Evolutionary conservation across 2,888 invertebrate species (phyloP).

Genomic region (Drosophila kokeensis): DNA sequence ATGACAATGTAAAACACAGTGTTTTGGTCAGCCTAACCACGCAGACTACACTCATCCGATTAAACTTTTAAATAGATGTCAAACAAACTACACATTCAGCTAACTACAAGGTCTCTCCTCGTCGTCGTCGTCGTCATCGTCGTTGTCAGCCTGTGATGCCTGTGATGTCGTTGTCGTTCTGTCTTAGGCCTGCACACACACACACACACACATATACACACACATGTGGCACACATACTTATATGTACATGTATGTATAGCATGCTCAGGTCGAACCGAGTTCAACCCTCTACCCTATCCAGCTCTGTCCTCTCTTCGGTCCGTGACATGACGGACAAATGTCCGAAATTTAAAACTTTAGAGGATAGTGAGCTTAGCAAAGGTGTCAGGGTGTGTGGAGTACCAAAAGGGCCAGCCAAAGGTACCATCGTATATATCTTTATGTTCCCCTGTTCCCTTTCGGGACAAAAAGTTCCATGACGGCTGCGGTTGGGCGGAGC

Average conservation of each 20-base stretch:
- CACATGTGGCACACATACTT: conserved; percentile 1
- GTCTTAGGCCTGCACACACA: conserved; percentile 70
- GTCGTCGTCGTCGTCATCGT: conserved; percentile 19
- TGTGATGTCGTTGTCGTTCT: conserved; percentile 41
- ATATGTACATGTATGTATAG: conserved; percentile 12
- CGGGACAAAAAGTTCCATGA: conserved; percentile 18
- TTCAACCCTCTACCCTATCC: conserved; percentile 58
- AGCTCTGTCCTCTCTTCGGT: conserved; percentile 33
- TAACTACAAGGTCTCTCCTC: conserved; percentile 70
- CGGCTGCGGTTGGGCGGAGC: conserved; percentile 54
- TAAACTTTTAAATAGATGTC: conserved; percentile 82
- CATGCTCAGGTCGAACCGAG: conserved; percentile 46
- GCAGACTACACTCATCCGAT: conserved; percentile 82
- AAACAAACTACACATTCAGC: conserved; percentile 80
- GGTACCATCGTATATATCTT: not conserved
- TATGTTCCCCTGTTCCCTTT: not conserved
- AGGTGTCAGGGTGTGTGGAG: conserved; percentile 24
- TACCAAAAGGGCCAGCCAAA: not conserved
- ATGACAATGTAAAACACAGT: conserved; percentile 76
- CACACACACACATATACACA: conserved; percentile 26
- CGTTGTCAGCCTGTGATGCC: conserved; percentile 14
- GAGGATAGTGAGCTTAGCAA: conserved; percentile 40
- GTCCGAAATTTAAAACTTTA: conserved; percentile 81
- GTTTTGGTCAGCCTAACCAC: conserved; percentile 80
- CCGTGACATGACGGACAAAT: conserved; percentile 75